These are phyloP conservation scores for Pogonus chalceus DNA, from an alignment of 1,140 invertebrate genomes.

Conservation along the genomic window DNA sequence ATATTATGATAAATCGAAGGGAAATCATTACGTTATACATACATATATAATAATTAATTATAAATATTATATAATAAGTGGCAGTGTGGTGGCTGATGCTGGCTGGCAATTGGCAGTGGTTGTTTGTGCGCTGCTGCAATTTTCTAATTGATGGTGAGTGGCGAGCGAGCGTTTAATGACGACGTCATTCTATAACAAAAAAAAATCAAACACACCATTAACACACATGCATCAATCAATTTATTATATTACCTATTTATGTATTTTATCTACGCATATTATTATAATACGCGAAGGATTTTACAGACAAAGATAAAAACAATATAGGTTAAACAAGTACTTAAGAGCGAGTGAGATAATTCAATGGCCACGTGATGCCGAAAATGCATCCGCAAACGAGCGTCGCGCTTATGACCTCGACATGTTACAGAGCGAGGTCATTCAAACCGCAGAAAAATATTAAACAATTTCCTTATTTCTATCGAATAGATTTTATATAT, in stretches of 20 bases:
- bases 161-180: too few species aligned
- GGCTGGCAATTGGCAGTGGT: neutral
- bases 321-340: neutral
- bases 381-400: slow-evolving; percentile 2
- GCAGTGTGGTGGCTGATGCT: neutral
- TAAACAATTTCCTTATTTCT: neutral
- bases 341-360: neutral
- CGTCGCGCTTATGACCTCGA: neutral
- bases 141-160: neutral
- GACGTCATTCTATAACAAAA: slow-evolving; percentile 2
- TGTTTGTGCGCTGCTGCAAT: too few species aligned
- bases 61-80: neutral
- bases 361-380: neutral
- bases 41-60: too few species aligned
- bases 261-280: neutral
- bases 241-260: neutral
- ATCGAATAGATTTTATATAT: too few species aligned
- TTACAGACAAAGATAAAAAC: neutral
- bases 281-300: neutral
- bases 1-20: too few species aligned
- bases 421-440: neutral
- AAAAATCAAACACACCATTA: slow-evolving; percentile 2
- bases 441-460: neutral
- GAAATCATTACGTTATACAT: too few species aligned
- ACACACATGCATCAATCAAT: too few species aligned